phyloP scores from a whole-genome alignment of 2,797 vertebrate genomes.

The Phoxinus dragarum region DNA sequence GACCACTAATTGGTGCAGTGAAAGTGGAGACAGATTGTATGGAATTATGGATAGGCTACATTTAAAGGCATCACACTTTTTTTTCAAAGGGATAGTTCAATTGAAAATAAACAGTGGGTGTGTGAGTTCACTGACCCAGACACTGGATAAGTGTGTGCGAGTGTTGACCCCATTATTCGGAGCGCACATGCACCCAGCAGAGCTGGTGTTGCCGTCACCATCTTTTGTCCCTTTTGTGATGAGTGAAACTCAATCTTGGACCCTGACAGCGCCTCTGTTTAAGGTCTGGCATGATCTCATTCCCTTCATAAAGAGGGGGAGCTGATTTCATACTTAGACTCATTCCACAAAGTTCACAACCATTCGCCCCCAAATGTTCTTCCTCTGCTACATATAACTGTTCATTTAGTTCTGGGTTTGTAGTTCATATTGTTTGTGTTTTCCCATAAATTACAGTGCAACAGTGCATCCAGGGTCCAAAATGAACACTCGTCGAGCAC shows the following conservation, averaged over 20 bases:
- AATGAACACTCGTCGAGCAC: not conserved
- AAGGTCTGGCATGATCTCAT: constrained; percentile 57
- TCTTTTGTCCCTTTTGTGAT: constrained; percentile 54
- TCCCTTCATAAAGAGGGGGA: constrained; percentile 19
- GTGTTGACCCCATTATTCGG: constrained; percentile 40
- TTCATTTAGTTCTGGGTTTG: not conserved
- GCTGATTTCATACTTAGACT: constrained; percentile 38
- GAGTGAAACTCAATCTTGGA: constrained; percentile 60
- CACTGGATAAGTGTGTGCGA: not conserved
- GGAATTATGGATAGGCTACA: constrained; percentile 14
- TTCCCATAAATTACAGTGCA: not conserved
- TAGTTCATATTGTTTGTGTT: not conserved
- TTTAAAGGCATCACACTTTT: not conserved
- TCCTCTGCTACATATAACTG: not conserved
- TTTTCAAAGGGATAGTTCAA: not conserved
- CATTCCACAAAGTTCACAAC: constrained; percentile 1
- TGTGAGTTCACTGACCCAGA: constrained; percentile 32
- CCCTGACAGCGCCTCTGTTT: constrained; percentile 48
- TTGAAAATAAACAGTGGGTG: not conserved
- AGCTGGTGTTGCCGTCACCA: constrained; percentile 45
- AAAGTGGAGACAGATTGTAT: constrained; percentile 52
- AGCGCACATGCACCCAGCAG: constrained; percentile 29
- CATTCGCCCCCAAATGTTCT: not conserved
- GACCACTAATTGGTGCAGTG: constrained; percentile 57
- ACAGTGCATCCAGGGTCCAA: not conserved